Evolutionary conservation across 2,113 vertebrate species (phyloP), one percentile per base, ranked within the genome.

Genomic region (Mionectes macconnelli): DNA sequence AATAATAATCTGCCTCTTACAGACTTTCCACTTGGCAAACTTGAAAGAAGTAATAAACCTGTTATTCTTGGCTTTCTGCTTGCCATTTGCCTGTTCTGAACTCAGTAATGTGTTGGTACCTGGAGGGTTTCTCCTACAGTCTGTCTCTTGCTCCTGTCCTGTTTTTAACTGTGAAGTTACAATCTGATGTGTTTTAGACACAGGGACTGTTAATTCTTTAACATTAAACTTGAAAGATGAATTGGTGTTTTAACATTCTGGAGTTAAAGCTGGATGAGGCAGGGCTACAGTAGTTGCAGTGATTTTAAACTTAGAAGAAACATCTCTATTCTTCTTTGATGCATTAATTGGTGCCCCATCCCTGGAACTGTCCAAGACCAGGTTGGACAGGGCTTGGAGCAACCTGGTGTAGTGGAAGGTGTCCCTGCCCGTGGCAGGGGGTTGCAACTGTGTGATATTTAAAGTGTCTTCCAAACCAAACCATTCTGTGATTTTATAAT

Each of bases 11-110:
- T 90, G 9, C 37, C 79, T 93, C 83, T 90, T 91, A 66, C 0
- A 2, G 87, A n/a, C 68, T 93, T 97, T 80, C 79, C 87, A 86
- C 63, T 94, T 94, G 85, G 92, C 83, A 92, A 72, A 56, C 31
- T 75, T 95, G 77, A 84, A 73, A 87, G 90, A 79, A 66, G 55
- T n/a, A 89, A 92, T 86, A 94, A 95, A 95, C 64, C 68, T 93
- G 93, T 74, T 94, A 50, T 92, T 94, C 76, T 97, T 97, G 85
- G 83, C 90, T 92, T 93, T 35, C 56, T 74, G 60, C 52, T 86
- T 86, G 35, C 67, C n/a, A 23, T 68, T 90, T 85, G 79, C 72
- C 50, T 83, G 18, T 28, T 84, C 39, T n/a, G 67, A 78, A 50
- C 90, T 94, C n/a, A 91, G 90, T 64, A 78, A 57, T 63, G 10